These are phyloP conservation scores for Dolichoris vasculosae DNA, from an alignment of 1,140 invertebrate genomes.

Conservation along the genomic window DNA sequence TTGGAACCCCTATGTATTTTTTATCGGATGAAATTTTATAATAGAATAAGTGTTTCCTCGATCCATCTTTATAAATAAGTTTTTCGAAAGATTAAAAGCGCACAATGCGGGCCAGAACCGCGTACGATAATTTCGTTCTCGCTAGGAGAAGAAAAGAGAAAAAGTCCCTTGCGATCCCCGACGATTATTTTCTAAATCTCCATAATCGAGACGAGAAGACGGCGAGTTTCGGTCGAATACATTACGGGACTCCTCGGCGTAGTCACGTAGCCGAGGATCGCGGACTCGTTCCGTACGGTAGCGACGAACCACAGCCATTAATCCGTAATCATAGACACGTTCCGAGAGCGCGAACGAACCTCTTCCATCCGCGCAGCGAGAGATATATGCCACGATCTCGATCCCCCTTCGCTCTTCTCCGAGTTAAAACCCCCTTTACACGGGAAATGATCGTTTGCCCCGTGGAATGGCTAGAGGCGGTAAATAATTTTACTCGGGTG, in stretches of 20 bases:
- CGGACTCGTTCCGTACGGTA: background rate
- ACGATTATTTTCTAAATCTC: constrained; percentile 30
- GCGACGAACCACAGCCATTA: constrained; percentile 19
- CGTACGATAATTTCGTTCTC: background rate
- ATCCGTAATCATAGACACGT: constrained; percentile 51
- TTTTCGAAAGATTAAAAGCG: too few species aligned
- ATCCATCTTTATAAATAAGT: too few species aligned
- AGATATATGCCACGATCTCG: constrained; percentile 4
- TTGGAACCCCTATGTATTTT: background rate
- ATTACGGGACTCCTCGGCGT: too few species aligned
- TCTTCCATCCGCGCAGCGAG: background rate
- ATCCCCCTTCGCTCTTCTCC: background rate
- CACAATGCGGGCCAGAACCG: too few species aligned
- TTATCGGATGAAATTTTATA: background rate
- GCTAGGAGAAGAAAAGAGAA: background rate
- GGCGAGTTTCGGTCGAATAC: background rate
- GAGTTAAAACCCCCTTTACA: background rate
- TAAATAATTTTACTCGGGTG: background rate
- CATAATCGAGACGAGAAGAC: background rate
- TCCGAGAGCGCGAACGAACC: background rate
- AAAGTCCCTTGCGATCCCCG: background rate
- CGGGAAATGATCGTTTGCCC: background rate
- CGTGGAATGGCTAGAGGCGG: background rate
- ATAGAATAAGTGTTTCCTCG: background rate
- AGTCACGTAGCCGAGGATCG: background rate